Base-by-base conservation (phyloP, 1,140 invertebrate genomes). In the Conopomorpha cramerella region DNA sequence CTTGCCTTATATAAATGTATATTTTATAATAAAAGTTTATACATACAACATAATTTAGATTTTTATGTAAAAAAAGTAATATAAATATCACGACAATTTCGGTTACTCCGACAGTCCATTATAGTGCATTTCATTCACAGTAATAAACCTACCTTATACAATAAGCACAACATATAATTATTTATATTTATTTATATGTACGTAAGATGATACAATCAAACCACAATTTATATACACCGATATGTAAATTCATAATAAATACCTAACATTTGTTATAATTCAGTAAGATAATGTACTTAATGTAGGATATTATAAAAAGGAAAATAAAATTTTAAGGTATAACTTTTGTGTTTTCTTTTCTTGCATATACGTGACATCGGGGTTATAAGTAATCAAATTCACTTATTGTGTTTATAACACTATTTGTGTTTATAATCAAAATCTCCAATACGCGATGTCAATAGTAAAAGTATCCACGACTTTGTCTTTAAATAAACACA, bases 241-340 rank as follows among this genome's bases (percentile, higher is more conserved):
- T 58, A 67, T 46, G 46, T 55, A 47, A 64, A 63, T 59, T 63
- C 65, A 71, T 73, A 68, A 71, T 65, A 58, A 61, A 63, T 55
- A 60, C 55, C 49, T 62, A 65, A 67, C 58, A 64, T 62, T 58
- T 71, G 66, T 74, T 71, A 70, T 65, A 58, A 61, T 64, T 65
- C 57, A 60, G 67, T 62, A 68, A 55, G 58, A 40, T 57, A 63
- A 57, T 57, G 60, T 71, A 73, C 64, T 73, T 65, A 71, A 71
- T 62, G 56, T 65, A 70, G 57, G 60, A 55, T 70, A 35, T 62
- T 55, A 36, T 68, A 68, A 68, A 66, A 58, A 55, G 61, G 50
- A 66, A 68, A 66, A 67, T 68, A 66, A 70, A 66, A 61, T 68
- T 63, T 53, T 68, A 70, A 73, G 65, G 64, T 60, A 66, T 41